Evolutionary conservation across 2,797 vertebrate genomes (phyloP).

Genomic region (Clarias fuscus): DNA sequence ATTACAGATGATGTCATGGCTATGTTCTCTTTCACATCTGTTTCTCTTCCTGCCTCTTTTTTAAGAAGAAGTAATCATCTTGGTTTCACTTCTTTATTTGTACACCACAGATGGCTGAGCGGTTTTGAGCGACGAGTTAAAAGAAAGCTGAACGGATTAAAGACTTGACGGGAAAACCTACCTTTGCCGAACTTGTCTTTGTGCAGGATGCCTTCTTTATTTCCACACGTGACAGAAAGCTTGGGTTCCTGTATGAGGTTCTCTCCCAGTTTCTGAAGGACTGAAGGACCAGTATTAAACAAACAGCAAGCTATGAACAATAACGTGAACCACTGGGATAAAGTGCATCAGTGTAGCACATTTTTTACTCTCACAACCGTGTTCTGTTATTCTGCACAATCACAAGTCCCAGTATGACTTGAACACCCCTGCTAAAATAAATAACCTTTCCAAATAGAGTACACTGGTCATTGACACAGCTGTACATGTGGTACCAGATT

Average conservation of each 20-base stretch:
- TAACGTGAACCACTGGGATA: not conserved
- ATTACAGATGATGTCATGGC: not conserved
- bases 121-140: not conserved
- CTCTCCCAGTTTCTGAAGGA: not conserved
- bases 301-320: not conserved
- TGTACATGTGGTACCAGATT: not conserved
- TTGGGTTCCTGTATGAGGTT: not conserved
- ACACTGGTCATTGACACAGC: not conserved
- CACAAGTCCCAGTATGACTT: too few species aligned
- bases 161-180: constrained; percentile 20
- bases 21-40: not conserved
- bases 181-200: constrained; percentile 41
- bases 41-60: not conserved
- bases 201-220: constrained; percentile 54
- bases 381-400: not conserved
- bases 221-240: constrained; percentile 59
- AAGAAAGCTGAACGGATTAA: not conserved
- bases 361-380: too few species aligned
- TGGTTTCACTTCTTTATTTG: not conserved
- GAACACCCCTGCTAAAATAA: too few species aligned
- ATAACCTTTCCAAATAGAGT: not conserved
- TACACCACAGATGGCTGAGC: not conserved
- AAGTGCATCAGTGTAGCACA: too few species aligned
- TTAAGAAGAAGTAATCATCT: not conserved
- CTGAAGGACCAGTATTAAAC: not conserved